Percentiles rank a stretch among this genome's conserved stretches.
These are phyloP conservation scores for Heliconius aoede DNA, from an alignment of 2,888 invertebrate genomes.

Conservation along the genomic window DNA sequence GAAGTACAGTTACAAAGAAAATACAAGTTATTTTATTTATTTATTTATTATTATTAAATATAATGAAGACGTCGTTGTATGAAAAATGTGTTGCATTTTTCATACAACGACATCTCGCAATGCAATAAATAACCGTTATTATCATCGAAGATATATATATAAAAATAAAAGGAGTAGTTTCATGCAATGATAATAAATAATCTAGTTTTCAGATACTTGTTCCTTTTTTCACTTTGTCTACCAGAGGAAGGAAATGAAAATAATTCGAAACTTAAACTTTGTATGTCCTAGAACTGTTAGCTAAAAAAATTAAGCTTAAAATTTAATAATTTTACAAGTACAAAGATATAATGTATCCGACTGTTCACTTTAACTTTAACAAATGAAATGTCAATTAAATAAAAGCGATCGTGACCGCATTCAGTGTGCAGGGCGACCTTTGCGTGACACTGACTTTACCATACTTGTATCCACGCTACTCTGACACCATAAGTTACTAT, in stretches of 20 bases:
- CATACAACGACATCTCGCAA: too few species aligned
- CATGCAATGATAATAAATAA: too few species aligned
- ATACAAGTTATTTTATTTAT: background rate
- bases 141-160: too few species aligned
- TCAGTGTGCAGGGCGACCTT: slow-evolving; percentile 40
- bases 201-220: too few species aligned
- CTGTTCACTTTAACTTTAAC: slow-evolving; percentile 17
- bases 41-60: background rate
- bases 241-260: too few species aligned
- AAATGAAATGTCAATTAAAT: slow-evolving; percentile 38
- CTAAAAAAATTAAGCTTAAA: background rate
- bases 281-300: background rate
- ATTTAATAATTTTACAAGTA: background rate
- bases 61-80: too few species aligned
- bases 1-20: background rate
- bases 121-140: too few species aligned
- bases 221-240: too few species aligned
- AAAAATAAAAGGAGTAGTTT: too few species aligned
- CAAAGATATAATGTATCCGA: background rate
- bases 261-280: too few species aligned
- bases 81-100: too few species aligned
- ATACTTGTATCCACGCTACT: slow-evolving; percentile 22
- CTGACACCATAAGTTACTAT: slow-evolving; percentile 29
- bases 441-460: slow-evolving; percentile 41
- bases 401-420: slow-evolving; percentile 45